phyloP scores from a whole-genome alignment of 2,113 vertebrate species.

The human (Homo sapiens) region DNA sequence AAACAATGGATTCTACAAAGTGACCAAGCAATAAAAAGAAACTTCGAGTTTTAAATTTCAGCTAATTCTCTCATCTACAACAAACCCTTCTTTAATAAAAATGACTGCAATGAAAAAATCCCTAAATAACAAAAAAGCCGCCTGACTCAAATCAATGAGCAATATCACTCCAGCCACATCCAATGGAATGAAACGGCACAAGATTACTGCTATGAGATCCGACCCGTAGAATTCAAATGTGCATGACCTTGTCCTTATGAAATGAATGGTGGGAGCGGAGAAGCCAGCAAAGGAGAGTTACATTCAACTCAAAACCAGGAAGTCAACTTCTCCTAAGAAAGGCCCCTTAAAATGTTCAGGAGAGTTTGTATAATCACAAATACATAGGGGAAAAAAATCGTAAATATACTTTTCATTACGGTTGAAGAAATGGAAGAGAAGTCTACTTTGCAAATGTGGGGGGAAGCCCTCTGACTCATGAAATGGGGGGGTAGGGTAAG shows the following conservation, averaged over 20 bases:
- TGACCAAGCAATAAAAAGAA: background rate
- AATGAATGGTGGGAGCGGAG: fast-evolving
- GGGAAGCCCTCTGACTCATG: background rate
- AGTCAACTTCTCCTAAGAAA: background rate
- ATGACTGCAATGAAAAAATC: background rate
- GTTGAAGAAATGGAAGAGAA: background rate
- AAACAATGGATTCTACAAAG: background rate
- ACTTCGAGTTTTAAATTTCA: background rate
- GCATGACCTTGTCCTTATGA: background rate
- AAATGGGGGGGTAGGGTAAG: background rate
- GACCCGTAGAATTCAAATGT: background rate
- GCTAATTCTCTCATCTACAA: background rate
- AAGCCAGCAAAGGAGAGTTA: background rate
- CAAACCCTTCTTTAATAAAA: background rate
- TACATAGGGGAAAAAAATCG: background rate
- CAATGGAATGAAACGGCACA: background rate
- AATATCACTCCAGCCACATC: background rate
- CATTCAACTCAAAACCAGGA: background rate
- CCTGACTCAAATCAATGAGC: background rate
- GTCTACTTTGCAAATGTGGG: background rate
- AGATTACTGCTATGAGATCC: fast-evolving
- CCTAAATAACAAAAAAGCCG: background rate
- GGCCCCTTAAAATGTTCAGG: background rate
- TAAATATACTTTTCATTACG: background rate
- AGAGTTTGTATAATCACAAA: background rate